Conservation (phyloP, 2,113 vertebrate species). For the Megaceryle maxima region DNA sequence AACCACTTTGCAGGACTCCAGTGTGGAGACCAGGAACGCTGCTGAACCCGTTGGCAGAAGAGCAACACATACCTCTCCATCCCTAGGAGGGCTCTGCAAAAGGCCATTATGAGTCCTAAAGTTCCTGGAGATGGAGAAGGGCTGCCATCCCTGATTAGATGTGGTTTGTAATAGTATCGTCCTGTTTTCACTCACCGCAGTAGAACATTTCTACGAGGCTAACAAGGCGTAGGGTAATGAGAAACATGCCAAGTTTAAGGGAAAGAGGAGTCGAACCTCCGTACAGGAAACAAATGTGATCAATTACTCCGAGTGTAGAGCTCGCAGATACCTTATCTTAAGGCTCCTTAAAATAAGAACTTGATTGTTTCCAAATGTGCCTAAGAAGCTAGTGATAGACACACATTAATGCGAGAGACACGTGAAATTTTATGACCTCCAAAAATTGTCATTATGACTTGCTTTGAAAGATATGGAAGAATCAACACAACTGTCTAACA, state of each 20-base stretch:
- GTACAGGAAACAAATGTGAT: conserved; percentile 92
- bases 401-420: conserved; percentile 53
- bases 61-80: background rate
- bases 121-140: conserved; percentile 21
- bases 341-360: conserved; percentile 88
- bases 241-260: conserved; percentile 80
- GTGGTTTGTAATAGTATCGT: conserved; percentile 74
- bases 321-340: conserved; percentile 93
- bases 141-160: conserved; percentile 68
- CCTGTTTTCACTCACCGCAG: conserved; percentile 79
- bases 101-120: background rate
- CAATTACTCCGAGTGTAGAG: conserved; percentile 89
- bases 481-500: conserved; percentile 79
- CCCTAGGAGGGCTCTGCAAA: conserved; percentile 20
- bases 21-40: background rate
- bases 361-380: conserved; percentile 97
- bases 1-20: background rate
- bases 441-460: conserved; percentile 72
- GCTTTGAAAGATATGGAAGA: conserved; percentile 69
- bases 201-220: conserved; percentile 75
- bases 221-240: conserved; percentile 83
- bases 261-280: conserved; percentile 83
- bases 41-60: background rate
- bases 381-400: conserved; percentile 74
- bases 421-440: conserved; percentile 77